Evolutionary conservation across 2,888 invertebrate genomes (phyloP).

Genomic region (Meganola albula): DNA sequence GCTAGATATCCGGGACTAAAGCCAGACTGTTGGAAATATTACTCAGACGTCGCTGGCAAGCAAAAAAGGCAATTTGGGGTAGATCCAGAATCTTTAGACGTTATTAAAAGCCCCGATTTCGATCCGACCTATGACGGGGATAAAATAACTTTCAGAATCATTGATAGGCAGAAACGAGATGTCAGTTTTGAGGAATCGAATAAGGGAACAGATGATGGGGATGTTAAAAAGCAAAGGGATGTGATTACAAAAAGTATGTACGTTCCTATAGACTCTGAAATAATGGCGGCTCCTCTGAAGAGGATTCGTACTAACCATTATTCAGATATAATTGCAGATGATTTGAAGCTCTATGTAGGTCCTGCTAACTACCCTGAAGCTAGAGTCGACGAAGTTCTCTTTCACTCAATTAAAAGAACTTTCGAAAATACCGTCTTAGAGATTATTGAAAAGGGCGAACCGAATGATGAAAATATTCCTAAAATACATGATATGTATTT

Average conservation of each 20-base stretch:
- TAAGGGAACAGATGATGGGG: constrained; percentile 29
- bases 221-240: constrained; percentile 37
- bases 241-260: constrained; percentile 46
- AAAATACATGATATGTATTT: constrained; percentile 62
- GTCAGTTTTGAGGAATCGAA: constrained; percentile 42
- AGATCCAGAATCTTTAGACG: constrained; percentile 58
- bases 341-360: constrained; percentile 60
- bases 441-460: constrained; percentile 27
- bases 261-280: constrained; percentile 44
- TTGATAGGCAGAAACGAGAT: constrained; percentile 60
- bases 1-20: constrained; percentile 51
- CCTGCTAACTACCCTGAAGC: constrained; percentile 59
- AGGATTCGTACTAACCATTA: constrained; percentile 59
- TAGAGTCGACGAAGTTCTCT: constrained; percentile 52
- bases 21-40: constrained; percentile 63
- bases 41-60: constrained; percentile 64
- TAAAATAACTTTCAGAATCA: constrained; percentile 50
- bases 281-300: constrained; percentile 47
- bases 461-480: constrained; percentile 36
- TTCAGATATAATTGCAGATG: constrained; percentile 56
- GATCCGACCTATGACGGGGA: constrained; percentile 52
- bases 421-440: constrained; percentile 49
- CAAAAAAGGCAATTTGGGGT: constrained; percentile 68
- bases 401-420: constrained; percentile 47
- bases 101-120: constrained; percentile 54